Percentiles rank a stretch among this genome's conserved stretches.
phyloP scores from a whole-genome alignment of 2,113 vertebrate genomes.

The Athene noctua region DNA sequence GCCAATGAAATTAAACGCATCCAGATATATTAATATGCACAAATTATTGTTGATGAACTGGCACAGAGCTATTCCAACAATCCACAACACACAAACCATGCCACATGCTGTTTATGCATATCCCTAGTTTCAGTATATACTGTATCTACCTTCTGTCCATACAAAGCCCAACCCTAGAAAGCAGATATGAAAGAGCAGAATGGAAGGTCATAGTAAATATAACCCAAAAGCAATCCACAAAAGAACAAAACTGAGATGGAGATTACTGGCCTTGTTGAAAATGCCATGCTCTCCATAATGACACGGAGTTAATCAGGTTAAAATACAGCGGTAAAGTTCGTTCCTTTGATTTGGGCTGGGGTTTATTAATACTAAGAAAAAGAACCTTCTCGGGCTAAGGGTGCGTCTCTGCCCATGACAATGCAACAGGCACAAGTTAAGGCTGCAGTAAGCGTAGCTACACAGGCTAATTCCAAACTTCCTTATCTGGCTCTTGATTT shows the following conservation, averaged over 20 bases:
- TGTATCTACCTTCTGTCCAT: slow-evolving; percentile 49
- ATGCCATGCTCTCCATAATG: neutral
- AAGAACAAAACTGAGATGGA: slow-evolving; percentile 50
- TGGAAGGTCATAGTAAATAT: slow-evolving; percentile 45
- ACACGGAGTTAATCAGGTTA: neutral
- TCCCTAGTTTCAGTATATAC: neutral
- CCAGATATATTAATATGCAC: slow-evolving; percentile 59
- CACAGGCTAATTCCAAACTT: neutral
- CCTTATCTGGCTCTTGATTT: neutral
- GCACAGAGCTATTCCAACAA: slow-evolving; percentile 20
- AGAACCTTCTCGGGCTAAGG: neutral
- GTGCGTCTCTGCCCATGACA: neutral
- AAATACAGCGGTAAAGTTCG: neutral
- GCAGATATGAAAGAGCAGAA: neutral
- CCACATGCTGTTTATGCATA: slow-evolving; percentile 57
- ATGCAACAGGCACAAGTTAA: neutral
- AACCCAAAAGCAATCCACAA: slow-evolving; percentile 33
- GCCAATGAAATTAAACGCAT: slow-evolving; percentile 27
- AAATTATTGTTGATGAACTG: slow-evolving; percentile 55
- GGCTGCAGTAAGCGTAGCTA: neutral
- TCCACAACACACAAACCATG: slow-evolving; percentile 31
- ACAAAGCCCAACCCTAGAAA: slow-evolving; percentile 2
- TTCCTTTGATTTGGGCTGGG: neutral
- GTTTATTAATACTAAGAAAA: neutral
- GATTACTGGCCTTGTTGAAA: neutral